phyloP scores from a whole-genome alignment of 2,888 invertebrate genomes.

The Pilophorus perplexus region DNA sequence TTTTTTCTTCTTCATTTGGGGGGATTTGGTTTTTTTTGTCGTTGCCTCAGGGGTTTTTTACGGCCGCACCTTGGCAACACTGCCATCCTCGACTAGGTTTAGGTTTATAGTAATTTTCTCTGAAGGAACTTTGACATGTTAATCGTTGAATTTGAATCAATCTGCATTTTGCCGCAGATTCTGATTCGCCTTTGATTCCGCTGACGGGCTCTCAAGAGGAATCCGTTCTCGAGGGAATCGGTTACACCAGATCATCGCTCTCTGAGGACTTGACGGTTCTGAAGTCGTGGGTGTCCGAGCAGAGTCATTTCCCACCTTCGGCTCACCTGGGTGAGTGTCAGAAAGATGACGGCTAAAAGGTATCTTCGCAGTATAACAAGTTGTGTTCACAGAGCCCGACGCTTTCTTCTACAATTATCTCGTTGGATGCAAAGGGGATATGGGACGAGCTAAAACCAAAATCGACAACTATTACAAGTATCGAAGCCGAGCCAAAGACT shows the following conservation, averaged over 20 bases:
- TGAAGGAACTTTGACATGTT: no score
- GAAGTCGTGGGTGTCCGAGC: background rate
- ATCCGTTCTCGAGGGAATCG: background rate
- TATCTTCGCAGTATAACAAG: background rate
- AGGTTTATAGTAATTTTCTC: no score
- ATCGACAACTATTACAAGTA: conserved; percentile 20
- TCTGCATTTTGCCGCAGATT: no score
- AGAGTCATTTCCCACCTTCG: conserved; percentile 9
- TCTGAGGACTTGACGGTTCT: background rate
- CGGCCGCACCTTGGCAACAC: no score
- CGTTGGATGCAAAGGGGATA: conserved; percentile 24
- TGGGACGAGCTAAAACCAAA: background rate
- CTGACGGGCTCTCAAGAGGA: conserved; percentile 11
- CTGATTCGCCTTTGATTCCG: background rate
- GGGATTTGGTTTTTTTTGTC: no score
- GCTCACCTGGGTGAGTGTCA: background rate
- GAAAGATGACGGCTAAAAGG: no score
- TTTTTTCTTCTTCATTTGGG: no score
- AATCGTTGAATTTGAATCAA: no score
- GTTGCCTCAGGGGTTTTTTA: no score
- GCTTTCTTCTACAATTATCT: conserved; percentile 22
- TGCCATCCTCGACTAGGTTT: no score
- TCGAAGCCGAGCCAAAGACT: conserved; percentile 2
- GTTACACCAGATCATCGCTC: background rate
- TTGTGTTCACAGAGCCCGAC: conserved; percentile 5